Evolutionary conservation across 2,888 invertebrate species (phyloP).

Genomic region (Eurytoma californica): DNA sequence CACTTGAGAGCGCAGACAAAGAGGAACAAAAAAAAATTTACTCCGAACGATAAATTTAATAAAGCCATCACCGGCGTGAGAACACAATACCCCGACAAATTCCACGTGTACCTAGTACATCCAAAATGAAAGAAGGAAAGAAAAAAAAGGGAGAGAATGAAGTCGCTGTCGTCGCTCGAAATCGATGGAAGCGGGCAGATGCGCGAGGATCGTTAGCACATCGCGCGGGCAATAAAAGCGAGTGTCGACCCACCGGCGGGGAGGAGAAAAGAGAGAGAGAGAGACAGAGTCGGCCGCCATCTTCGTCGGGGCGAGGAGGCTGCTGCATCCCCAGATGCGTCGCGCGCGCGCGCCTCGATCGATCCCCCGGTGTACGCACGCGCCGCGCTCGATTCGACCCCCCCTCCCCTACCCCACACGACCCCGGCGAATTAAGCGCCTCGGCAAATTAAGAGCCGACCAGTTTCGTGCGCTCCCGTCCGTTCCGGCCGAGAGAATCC

Average conservation of each 20-base stretch:
- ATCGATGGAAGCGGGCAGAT: slow-evolving; percentile 15
- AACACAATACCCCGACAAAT: slow-evolving; percentile 14
- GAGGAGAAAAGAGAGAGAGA: neutral
- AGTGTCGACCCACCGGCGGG: neutral
- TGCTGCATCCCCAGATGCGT: slow-evolving; percentile 25
- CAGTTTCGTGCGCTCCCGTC: slow-evolving; percentile 61
- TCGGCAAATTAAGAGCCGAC: slow-evolving; percentile 73
- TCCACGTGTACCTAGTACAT: neutral
- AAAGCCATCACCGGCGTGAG: slow-evolving; percentile 6
- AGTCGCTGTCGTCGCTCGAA: neutral
- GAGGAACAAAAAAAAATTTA: no score
- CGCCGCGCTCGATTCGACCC: neutral
- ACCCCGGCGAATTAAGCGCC: slow-evolving; percentile 53
- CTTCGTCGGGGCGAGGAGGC: neutral
- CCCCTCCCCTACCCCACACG: neutral
- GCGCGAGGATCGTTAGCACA: slow-evolving; percentile 13
- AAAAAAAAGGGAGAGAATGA: no score
- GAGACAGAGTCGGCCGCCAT: slow-evolving; percentile 11
- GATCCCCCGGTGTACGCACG: slow-evolving; percentile 12
- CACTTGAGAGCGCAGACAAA: no score
- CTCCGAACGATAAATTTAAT: slow-evolving; percentile 12
- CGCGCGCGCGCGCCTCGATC: slow-evolving; percentile 18
- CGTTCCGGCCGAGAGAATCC: neutral
- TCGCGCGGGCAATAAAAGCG: neutral
- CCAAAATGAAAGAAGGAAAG: neutral